Percentiles rank a stretch among this genome's conserved stretches.
Evolutionary conservation across 1,140 invertebrate genomes (phyloP).

Genomic region (Saccostrea glomerata): DNA sequence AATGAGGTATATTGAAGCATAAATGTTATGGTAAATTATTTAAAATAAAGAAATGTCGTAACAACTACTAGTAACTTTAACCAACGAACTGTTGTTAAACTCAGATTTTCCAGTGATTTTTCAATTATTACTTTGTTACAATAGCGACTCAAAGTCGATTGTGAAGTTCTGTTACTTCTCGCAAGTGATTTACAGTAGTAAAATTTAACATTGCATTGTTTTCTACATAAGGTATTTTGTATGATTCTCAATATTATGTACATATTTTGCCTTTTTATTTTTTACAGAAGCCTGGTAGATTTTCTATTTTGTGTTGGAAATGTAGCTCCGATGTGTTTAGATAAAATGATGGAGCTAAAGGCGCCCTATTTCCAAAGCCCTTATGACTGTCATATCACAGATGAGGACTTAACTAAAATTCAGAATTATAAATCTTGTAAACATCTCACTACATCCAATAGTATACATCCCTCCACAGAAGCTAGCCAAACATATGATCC

Average conservation of each 20-base stretch:
- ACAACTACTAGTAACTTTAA: too few species aligned
- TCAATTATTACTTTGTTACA: too few species aligned
- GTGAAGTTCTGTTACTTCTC: too few species aligned
- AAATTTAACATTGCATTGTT: too few species aligned
- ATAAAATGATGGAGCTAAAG: background rate
- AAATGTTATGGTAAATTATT: too few species aligned
- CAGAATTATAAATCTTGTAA: background rate
- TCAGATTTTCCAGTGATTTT: too few species aligned
- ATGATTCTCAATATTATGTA: background rate
- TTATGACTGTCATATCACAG: background rate
- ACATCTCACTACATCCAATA: background rate
- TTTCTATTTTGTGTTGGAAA: background rate
- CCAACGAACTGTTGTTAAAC: too few species aligned
- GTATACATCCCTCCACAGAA: background rate
- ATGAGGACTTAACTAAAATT: background rate
- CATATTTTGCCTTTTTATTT: background rate
- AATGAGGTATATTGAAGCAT: too few species aligned
- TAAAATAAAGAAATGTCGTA: too few species aligned
- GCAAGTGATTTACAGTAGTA: too few species aligned
- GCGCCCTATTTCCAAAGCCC: background rate
- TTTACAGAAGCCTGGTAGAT: background rate
- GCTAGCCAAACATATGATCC: background rate
- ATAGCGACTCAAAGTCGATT: too few species aligned
- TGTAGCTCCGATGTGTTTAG: slow-evolving; percentile 4
- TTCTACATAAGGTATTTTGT: background rate